phyloP scores from a whole-genome alignment of 1,140 invertebrate species.

The Agrilus planipennis region DNA sequence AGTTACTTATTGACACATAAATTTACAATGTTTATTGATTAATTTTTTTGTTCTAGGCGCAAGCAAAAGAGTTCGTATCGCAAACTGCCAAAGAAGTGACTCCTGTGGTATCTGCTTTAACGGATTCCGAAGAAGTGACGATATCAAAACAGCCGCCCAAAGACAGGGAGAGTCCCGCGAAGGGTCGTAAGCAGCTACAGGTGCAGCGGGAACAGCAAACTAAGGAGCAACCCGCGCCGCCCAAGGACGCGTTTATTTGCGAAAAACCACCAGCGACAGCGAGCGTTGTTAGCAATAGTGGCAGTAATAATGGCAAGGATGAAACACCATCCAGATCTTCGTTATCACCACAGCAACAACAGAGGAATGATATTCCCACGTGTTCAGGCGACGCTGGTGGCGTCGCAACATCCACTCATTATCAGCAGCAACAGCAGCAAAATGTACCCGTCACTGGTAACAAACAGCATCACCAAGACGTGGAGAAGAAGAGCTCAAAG shows the following conservation, averaged over 20 bases:
- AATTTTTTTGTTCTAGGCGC: slow-evolving; percentile 20
- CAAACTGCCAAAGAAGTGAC: slow-evolving; percentile 23
- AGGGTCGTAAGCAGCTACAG: slow-evolving; percentile 19
- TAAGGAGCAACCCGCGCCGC: slow-evolving; percentile 5
- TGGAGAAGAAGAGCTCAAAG: slow-evolving; percentile 16
- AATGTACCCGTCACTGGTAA: too few species aligned
- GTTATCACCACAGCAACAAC: too few species aligned
- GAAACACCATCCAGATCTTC: too few species aligned
- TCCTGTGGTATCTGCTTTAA: slow-evolving; percentile 31
- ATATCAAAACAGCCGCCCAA: slow-evolving; percentile 24
- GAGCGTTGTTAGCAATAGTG: slow-evolving; percentile 2
- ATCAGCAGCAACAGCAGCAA: too few species aligned
- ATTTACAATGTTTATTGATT: too few species aligned
- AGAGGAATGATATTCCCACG: too few species aligned
- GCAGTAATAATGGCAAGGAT: too few species aligned
- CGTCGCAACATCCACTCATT: too few species aligned
- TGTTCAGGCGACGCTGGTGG: too few species aligned
- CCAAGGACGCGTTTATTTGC: slow-evolving; percentile 1
- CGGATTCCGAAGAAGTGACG: slow-evolving; percentile 27
- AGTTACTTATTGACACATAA: not conserved
- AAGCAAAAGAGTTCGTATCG: slow-evolving; percentile 29
- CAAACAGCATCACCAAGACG: slow-evolving; percentile 9
- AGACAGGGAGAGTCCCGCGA: slow-evolving; percentile 31
- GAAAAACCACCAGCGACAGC: slow-evolving; percentile 10
- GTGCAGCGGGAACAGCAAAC: slow-evolving; percentile 10